phyloP scores from a whole-genome alignment of 2,113 vertebrate genomes.

The Entomyzon cyanotis region DNA sequence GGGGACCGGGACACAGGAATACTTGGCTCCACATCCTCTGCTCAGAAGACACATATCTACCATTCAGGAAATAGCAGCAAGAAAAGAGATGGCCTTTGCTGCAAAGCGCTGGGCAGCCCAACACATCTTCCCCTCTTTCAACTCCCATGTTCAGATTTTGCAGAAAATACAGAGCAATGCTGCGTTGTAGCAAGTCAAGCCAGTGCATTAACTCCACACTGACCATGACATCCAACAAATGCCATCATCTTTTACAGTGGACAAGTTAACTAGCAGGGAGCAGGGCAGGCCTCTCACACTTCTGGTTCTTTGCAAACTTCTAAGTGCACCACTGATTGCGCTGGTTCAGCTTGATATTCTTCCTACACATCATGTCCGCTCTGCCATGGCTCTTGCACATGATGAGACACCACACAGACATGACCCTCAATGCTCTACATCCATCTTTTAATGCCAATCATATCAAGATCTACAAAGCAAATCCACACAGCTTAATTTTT shows the following conservation, averaged over 20 bases:
- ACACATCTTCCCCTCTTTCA: background rate
- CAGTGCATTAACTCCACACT: background rate
- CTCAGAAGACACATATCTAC: background rate
- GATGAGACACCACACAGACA: background rate
- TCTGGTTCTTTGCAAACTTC: background rate
- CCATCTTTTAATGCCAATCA: background rate
- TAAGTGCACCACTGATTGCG: accelerated
- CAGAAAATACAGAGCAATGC: background rate
- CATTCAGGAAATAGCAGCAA: background rate
- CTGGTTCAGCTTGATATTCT: background rate
- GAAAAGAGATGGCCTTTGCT: background rate
- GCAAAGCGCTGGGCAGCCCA: background rate
- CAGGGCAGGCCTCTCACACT: background rate
- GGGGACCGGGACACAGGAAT: background rate
- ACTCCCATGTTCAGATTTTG: background rate
- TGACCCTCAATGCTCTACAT: background rate
- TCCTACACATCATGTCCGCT: background rate
- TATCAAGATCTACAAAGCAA: background rate
- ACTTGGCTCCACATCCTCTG: background rate
- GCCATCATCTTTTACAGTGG: background rate
- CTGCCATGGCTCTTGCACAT: accelerated
- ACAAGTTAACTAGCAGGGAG: background rate
- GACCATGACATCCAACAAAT: background rate
- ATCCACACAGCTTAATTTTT: background rate
- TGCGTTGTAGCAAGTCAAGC: background rate